Evolutionary conservation across 2,797 vertebrate species (phyloP), one percentile per base, ranked within the genome.

Genomic region (Ataeniobius toweri): DNA sequence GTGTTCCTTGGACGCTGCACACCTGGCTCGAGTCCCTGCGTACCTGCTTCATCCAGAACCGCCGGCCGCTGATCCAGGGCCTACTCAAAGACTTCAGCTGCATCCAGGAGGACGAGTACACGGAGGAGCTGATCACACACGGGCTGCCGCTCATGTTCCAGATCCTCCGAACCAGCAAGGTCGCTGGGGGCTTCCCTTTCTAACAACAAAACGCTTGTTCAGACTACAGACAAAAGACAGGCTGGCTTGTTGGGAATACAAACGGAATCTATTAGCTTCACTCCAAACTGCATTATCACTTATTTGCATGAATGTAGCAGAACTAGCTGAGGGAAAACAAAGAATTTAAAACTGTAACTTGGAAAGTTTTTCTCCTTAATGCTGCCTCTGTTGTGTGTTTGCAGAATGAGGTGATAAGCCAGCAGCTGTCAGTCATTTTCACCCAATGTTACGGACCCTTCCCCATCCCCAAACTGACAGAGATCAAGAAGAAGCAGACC

Each of bases 91-190:
- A 96, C 91, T 96, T 96, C 91, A 91, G 92, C 91, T 94, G 94
- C 91, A 96, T 96, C 86, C 94, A 96, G 87, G 95, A 96, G 83
- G 96, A 96, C 0, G 94, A 96, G 87, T 96, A 96, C 93, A 96
- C 95, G 0, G 95, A 96, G 92, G 96, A 96, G 85, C 95, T 96
- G 77, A 93, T 96, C 92, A 96, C 95, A 3, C 95, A 95, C 59
- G 96, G 96, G 81, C 93, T 96, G 90, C 95, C 96, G 12, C 95
- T 96, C 78, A 95, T 96, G 95, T 96, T 96, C 88, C 94, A 96
- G 92, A 96, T 96, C 89, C 94, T 96, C n/a, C 89, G 93, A 41
- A 77, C 93, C 86, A 95, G 95, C 96, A 96, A 96, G 96, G 96
- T 96, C 76, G 13, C 61, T 63, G 0, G 6, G 75, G 80, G 61